Evolutionary conservation across 2,888 invertebrate genomes (phyloP).

Genomic region (Endomychus coccineus): DNA sequence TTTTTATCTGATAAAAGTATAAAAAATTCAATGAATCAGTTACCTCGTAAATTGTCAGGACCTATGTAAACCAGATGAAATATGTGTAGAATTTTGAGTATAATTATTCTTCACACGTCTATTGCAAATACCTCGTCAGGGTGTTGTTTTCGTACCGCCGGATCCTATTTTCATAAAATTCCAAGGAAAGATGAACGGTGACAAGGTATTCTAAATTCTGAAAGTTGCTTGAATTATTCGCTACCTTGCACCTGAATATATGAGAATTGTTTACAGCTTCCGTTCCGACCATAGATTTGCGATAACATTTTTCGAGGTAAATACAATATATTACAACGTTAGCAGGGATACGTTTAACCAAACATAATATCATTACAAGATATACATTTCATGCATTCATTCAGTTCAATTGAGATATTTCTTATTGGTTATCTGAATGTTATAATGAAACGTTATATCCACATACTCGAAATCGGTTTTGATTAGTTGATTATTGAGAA

Average conservation of each 20-base stretch:
- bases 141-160: slow-evolving; percentile 3
- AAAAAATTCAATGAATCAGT: not conserved
- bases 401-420: too few species aligned
- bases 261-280: not conserved
- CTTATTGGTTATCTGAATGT: too few species aligned
- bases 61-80: not conserved
- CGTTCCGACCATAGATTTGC: slow-evolving; percentile 6
- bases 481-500: too few species aligned
- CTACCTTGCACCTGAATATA: slow-evolving; percentile 3
- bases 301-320: too few species aligned
- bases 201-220: slow-evolving; percentile 25
- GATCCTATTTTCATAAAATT: slow-evolving; percentile 16
- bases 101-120: not conserved
- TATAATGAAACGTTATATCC: too few species aligned
- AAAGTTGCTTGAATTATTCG: slow-evolving; percentile 20
- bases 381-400: too few species aligned
- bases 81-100: slow-evolving; percentile 1
- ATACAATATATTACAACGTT: too few species aligned
- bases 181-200: slow-evolving; percentile 25
- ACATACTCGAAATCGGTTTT: too few species aligned
- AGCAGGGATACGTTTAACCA: too few species aligned
- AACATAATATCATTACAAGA: too few species aligned
- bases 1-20: not conserved
- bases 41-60: not conserved
- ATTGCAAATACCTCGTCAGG: not conserved